phyloP scores from a whole-genome alignment of 2,113 vertebrate species.

The Eptesicus fuscus region DNA sequence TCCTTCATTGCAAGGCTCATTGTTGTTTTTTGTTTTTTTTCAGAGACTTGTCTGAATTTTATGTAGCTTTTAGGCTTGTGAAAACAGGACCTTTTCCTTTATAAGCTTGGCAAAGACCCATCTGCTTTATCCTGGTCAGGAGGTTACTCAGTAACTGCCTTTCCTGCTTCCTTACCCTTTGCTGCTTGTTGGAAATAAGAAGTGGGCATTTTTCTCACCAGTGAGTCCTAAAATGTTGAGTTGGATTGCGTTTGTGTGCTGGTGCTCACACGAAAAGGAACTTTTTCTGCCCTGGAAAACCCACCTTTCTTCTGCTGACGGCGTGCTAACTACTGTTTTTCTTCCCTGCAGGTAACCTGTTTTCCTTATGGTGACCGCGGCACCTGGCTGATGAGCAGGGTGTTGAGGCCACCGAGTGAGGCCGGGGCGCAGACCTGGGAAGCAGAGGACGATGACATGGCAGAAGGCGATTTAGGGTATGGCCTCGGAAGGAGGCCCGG shows the following conservation, averaged over 20 bases:
- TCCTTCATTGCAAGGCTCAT: neutral
- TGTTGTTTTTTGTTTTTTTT: neutral
- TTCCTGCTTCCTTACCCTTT: neutral
- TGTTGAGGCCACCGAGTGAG: slow-evolving; percentile 17
- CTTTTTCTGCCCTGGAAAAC: neutral
- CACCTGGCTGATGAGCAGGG: slow-evolving; percentile 44
- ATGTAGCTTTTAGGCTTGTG: neutral
- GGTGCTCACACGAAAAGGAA: neutral
- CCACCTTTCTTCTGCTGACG: neutral
- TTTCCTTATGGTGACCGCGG: neutral
- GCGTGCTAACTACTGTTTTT: neutral
- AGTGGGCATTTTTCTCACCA: neutral
- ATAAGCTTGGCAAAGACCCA: neutral
- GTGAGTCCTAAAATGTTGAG: neutral
- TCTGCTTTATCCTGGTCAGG: neutral
- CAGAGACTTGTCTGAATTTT: neutral
- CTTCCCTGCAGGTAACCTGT: neutral
- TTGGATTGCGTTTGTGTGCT: neutral
- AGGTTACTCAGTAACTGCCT: neutral
- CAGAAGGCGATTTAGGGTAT: slow-evolving; percentile 88
- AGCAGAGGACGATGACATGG: slow-evolving; percentile 88
- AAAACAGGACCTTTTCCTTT: neutral
- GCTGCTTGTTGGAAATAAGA: neutral
- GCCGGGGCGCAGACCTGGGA: slow-evolving; percentile 53
- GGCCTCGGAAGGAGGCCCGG: slow-evolving; percentile 82